Base-by-base conservation (phyloP, 2,888 invertebrate genomes). In the Tyria jacobaeae region DNA sequence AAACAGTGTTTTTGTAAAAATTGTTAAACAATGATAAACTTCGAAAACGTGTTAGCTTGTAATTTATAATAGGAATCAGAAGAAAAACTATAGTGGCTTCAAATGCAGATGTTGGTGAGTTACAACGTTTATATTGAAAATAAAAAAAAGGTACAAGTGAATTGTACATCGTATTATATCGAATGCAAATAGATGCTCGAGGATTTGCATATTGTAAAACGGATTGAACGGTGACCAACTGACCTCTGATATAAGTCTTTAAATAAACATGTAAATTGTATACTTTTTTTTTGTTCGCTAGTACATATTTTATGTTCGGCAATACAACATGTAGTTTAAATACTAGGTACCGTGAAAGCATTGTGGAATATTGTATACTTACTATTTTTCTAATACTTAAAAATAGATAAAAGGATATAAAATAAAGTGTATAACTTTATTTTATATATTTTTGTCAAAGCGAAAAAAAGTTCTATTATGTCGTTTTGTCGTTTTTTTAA, bases 131-230 rank as follows among this genome's bases (percentile, higher is more conserved):
- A n/a, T 24, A 49, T 41, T 34, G 34, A 12, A 34, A 14, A 53
- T 31, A 39, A 54, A 55, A 64, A 69, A 53, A 64, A 66, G 64
- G 57, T 61, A 64, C 58, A 48, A 68, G 57, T 60, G 57, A 60
- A 66, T 61, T 60, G 59, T 52, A 60, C 60, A 58, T 71, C 59
- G 68, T 71, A 69, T 73, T 64, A 76, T 76, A 79, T 75, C 65
- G 48, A 61, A 84, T 84, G 80, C 72, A 84, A 84, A 85, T 86
- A 60, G 53, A 84, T 82, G 80, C 81, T 77, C 68, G 73, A 71
- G 67, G 54, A 84, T 87, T 86, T 82, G 76, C 84, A 84, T 87
- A 80, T 70, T 71, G 72, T 70, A 73, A 68, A 73, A 67, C 64
- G 66, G 71, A 72, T 76, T 79, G 71, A 80, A 80, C 77, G 70